Conservation (phyloP, 2,113 vertebrate genomes). For the Conger conger region DNA sequence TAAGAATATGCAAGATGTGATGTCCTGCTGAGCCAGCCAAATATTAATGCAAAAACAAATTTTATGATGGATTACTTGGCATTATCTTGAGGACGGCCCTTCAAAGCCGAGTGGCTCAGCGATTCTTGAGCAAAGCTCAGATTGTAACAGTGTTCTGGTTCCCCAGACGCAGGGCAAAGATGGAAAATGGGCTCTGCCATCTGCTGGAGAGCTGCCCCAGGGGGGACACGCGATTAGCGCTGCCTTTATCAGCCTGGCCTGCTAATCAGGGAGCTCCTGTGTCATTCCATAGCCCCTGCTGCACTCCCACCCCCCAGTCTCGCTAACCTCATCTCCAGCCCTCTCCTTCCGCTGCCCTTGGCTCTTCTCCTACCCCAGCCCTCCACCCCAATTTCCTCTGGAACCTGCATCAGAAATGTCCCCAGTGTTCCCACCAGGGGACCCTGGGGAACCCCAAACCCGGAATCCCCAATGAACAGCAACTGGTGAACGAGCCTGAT, state of each 20-base stretch:
- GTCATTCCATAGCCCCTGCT: slow-evolving; percentile 3
- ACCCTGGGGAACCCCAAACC: background rate
- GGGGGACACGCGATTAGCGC: background rate
- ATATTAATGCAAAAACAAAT: background rate
- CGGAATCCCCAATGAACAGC: background rate
- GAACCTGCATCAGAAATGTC: too few species aligned
- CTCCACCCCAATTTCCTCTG: background rate
- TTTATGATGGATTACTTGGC: slow-evolving; percentile 19
- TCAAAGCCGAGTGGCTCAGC: background rate
- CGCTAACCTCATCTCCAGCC: background rate
- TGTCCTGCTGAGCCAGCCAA: slow-evolving; percentile 3
- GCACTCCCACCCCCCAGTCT: background rate
- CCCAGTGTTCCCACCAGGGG: background rate
- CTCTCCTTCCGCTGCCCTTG: background rate
- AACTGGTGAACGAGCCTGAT: background rate
- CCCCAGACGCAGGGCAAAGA: background rate
- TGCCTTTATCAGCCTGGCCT: background rate
- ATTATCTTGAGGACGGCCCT: background rate
- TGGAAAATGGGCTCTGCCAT: background rate
- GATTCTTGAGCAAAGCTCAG: background rate
- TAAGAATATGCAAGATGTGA: background rate
- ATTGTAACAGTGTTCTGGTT: background rate
- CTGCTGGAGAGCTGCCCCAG: background rate
- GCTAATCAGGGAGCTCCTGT: slow-evolving; percentile 22
- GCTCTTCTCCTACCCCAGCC: background rate